Percentiles rank a stretch among this genome's conserved stretches.
These are phyloP conservation scores for Gerris buenoi DNA, from an alignment of 1,140 invertebrate genomes.

Conservation along the genomic window DNA sequence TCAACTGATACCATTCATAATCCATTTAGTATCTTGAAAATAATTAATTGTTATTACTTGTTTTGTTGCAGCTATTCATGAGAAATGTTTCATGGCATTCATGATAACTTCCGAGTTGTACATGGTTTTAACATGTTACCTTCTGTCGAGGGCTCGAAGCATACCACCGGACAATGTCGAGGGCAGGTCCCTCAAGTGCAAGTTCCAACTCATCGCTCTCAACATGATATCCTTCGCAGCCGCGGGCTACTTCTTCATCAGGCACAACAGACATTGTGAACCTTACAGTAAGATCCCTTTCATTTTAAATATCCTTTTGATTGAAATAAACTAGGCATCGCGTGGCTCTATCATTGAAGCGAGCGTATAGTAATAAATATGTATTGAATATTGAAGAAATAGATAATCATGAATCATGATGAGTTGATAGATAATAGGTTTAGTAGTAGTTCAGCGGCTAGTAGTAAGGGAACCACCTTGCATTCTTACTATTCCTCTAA, in stretches of 20 bases:
- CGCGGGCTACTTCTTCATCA: slow-evolving; percentile 76
- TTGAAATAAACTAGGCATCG: too few relatives aligned
- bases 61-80: slow-evolving; percentile 61
- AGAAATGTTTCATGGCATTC: slow-evolving; percentile 79
- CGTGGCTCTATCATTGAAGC: too few relatives aligned
- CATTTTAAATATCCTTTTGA: not conserved
- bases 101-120: slow-evolving; percentile 72
- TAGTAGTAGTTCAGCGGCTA: too few relatives aligned
- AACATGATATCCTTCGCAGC: slow-evolving; percentile 63
- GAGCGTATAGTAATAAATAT: too few relatives aligned
- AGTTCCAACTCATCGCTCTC: slow-evolving; percentile 52
- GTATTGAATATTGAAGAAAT: too few relatives aligned
- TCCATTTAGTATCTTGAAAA: too few relatives aligned
- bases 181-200: slow-evolving; percentile 50
- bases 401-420: too few relatives aligned
- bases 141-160: slow-evolving; percentile 41
- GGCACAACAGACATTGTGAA: slow-evolving; percentile 86
- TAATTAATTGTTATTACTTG: too few relatives aligned
- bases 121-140: slow-evolving; percentile 64
- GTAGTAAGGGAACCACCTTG: too few relatives aligned
- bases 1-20: too few relatives aligned
- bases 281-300: slow-evolving; percentile 54
- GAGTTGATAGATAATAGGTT: too few relatives aligned
- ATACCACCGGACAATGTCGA: slow-evolving; percentile 37
- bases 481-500: too few relatives aligned